These are phyloP conservation scores for Pica pica DNA, from an alignment of 2,113 vertebrate species.

Conservation along the genomic window DNA sequence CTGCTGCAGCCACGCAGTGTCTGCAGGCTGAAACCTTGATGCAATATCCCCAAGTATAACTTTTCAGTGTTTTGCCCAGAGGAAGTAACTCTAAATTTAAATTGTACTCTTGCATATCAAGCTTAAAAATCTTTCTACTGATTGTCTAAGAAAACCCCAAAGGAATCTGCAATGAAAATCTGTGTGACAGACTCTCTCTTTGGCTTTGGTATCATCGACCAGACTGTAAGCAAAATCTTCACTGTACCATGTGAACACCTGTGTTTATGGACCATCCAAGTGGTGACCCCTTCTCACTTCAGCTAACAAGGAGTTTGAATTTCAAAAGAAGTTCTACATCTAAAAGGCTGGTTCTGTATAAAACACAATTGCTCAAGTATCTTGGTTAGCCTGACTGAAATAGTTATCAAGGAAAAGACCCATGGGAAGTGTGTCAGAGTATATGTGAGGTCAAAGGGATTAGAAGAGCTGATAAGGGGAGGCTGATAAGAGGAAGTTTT, in stretches of 20 bases:
- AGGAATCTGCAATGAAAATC: background rate
- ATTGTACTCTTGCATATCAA: background rate
- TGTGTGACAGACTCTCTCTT: background rate
- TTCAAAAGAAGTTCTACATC: background rate
- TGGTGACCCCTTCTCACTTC: background rate
- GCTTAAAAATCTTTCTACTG: background rate
- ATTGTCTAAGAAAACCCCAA: background rate
- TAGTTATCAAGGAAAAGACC: background rate
- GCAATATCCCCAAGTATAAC: background rate
- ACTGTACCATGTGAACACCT: background rate
- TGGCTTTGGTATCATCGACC: background rate
- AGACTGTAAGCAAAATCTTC: background rate
- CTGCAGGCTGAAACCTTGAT: conserved; percentile 20
- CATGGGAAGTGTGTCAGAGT: background rate
- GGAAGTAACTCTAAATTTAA: background rate
- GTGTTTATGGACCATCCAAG: background rate
- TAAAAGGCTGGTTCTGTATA: background rate
- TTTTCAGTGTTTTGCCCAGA: background rate
- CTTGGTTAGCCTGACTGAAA: background rate
- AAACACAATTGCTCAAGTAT: background rate
- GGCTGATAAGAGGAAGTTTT: background rate
- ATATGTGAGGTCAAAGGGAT: background rate
- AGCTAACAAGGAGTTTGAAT: background rate
- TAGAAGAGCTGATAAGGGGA: background rate
- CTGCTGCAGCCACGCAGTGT: background rate